Evolutionary conservation across 2,888 invertebrate genomes (phyloP).

Genomic region (Drosophila vallismaia): DNA sequence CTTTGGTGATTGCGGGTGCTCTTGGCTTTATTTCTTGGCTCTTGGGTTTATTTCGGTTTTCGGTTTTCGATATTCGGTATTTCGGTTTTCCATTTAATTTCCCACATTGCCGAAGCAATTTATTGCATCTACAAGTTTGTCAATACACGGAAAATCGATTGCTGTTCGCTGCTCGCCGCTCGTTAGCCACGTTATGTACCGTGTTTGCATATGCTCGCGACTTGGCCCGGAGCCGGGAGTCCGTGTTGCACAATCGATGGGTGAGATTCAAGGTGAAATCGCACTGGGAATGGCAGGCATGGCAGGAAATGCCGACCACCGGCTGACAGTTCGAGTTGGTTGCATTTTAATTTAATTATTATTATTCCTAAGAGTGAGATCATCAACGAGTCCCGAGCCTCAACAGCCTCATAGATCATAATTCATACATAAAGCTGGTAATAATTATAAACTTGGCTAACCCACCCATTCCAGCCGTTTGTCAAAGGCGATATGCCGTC

Average conservation of each 20-base stretch:
- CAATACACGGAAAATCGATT: constrained; percentile 40
- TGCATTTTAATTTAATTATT: constrained; percentile 47
- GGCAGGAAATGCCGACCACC: constrained; percentile 41
- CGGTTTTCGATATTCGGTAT: background rate
- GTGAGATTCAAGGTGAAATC: constrained; percentile 69
- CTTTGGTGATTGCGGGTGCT: constrained; percentile 24
- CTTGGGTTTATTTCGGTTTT: constrained; percentile 6
- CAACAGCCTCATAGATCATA: constrained; percentile 5
- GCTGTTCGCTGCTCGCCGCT: constrained; percentile 56
- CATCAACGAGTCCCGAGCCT: constrained; percentile 11
- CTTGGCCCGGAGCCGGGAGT: constrained; percentile 21
- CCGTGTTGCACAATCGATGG: constrained; percentile 53
- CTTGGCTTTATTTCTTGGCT: constrained; percentile 9
- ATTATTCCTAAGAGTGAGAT: constrained; percentile 30
- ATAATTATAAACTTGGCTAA: constrained; percentile 17
- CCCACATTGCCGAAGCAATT: constrained; percentile 41
- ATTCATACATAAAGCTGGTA: constrained; percentile 9
- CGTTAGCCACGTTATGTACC: constrained; percentile 49
- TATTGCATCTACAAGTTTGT: constrained; percentile 47
- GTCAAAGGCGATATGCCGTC: constrained; percentile 21
- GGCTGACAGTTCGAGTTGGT: constrained; percentile 52
- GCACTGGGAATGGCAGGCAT: constrained; percentile 30
- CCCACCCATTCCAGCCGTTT: constrained; percentile 17
- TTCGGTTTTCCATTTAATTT: constrained; percentile 29
- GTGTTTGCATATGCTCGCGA: constrained; percentile 58